Conservation (phyloP, 2,113 vertebrate genomes). For the Australoheros scitulus region DNA sequence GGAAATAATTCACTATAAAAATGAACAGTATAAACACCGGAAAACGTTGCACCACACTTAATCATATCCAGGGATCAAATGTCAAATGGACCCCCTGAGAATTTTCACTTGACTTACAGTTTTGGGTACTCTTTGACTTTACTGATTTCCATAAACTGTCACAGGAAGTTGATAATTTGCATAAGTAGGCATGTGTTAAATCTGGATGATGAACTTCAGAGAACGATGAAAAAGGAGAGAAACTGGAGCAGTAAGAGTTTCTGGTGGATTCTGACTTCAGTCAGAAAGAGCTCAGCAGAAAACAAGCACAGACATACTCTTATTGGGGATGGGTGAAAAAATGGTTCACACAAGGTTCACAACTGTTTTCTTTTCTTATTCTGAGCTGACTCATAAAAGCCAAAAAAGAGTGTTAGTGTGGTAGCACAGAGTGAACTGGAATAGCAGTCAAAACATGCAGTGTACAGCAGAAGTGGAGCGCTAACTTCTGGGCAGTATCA, state of each 20-base stretch:
- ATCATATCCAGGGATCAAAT: not conserved
- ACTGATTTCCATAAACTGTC: not conserved
- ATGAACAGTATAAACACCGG: not conserved
- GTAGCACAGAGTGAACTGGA: not conserved
- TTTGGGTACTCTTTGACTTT: not conserved
- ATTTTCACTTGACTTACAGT: not conserved
- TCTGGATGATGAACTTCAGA: not conserved
- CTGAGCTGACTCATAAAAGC: not conserved
- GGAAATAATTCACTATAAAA: not conserved
- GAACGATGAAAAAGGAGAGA: not conserved
- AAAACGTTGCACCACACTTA: not conserved
- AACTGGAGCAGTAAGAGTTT: not conserved
- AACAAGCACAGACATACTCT: not conserved
- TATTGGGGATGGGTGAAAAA: not conserved
- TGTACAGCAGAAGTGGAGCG: too few species aligned
- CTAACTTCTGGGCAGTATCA: too few species aligned
- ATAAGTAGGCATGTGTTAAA: not conserved
- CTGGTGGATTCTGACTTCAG: rapidly evolving
- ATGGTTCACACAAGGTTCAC: not conserved
- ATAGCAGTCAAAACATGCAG: too few species aligned
- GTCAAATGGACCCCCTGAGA: not conserved
- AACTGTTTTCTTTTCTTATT: not conserved
- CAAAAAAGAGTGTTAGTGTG: not conserved
- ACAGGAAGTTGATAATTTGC: not conserved
- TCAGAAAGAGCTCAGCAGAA: not conserved